These are phyloP conservation scores for Halichoeres trimaculatus DNA, from an alignment of 2,113 vertebrate genomes.

Conservation along the genomic window DNA sequence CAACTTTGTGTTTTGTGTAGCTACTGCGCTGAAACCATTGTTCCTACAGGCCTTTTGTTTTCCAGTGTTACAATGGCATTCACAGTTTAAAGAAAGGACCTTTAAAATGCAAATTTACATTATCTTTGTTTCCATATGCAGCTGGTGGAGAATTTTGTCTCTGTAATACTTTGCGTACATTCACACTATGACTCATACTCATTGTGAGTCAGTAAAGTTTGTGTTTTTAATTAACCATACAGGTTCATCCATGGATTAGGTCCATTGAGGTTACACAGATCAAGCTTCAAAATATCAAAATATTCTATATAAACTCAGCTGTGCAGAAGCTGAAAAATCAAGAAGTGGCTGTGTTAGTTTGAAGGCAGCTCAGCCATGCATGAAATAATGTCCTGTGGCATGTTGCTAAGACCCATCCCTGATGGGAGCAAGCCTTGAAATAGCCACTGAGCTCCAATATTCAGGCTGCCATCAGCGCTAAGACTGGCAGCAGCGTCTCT, in stretches of 20 bases:
- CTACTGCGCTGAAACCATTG: constrained; percentile 42
- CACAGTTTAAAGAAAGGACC: constrained; percentile 42
- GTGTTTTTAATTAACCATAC: constrained; percentile 11
- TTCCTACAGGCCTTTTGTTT: constrained; percentile 58
- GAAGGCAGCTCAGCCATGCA: constrained; percentile 87
- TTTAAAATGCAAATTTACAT: constrained; percentile 46
- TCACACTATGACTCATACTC: background rate
- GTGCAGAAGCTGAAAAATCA: constrained; percentile 74
- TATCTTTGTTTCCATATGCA: constrained; percentile 36
- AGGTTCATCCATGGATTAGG: constrained; percentile 6
- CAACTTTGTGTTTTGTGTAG: constrained; percentile 43
- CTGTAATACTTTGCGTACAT: constrained; percentile 1
- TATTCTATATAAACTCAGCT: constrained; percentile 57
- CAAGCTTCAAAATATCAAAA: constrained; percentile 26
- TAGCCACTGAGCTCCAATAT: constrained; percentile 56
- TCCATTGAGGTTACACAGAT: background rate
- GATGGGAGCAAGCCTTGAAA: constrained; percentile 76
- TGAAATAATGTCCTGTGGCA: constrained; percentile 89
- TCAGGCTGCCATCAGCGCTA: constrained; percentile 27
- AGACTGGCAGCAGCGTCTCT: constrained; percentile 29
- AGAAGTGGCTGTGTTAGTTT: constrained; percentile 86
- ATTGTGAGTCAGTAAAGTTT: constrained; percentile 6
- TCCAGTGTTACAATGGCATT: constrained; percentile 43
- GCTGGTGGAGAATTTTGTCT: constrained; percentile 8
- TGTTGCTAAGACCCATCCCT: constrained; percentile 82